Base-by-base conservation (phyloP, 2,113 vertebrate genomes). In the human (Homo sapiens) region DNA sequence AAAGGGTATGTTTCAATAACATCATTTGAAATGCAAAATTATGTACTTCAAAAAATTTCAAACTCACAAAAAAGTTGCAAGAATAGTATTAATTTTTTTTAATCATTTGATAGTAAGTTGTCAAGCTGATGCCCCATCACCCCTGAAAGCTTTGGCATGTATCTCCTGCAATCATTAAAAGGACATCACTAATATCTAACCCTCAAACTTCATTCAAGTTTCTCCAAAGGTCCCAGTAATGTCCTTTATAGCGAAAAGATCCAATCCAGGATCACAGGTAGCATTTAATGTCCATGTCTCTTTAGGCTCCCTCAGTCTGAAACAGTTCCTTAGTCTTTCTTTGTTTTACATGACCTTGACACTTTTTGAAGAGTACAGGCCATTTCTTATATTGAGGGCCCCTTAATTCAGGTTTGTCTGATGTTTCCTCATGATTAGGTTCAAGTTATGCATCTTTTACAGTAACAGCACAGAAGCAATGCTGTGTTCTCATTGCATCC, bases 401-500 rank as follows among this genome's bases (percentile, higher is more conserved):
- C 84, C 38, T 72, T 88, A 20, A 61, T 96, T 92, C 79, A 57
- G 17, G 61, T 94, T 92, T 94, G 32, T 81, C 61, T 90, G 75
- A 80, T 75, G 32, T 82, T 84, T 97, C 86, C 90, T 94, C 57
- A 20, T 90, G 87, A 91, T 89, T 89, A 95, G 43, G 9, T 89
- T 90, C 66, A 83, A 95, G 70, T 93, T 88, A 72, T 94, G 38
- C 22, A 13, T 72, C 48, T 90, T 84, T 90, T 52, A 22, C 82
- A 76, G 38, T 70, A 88, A 88, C 35, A 72, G 43, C 52, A 68
- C 48, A 95, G 52, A 95, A 75, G 35, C 0, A 8, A 83, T 85
- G 64, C 89, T 82, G 22, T 80, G 50, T 87, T 97, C 82, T 84
- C 45, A 64, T 16, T 78, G 76, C 88, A 92, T 94, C 50, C 59